Evolutionary conservation across 2,888 invertebrate species (phyloP).

Genomic region (Plebejus anna): DNA sequence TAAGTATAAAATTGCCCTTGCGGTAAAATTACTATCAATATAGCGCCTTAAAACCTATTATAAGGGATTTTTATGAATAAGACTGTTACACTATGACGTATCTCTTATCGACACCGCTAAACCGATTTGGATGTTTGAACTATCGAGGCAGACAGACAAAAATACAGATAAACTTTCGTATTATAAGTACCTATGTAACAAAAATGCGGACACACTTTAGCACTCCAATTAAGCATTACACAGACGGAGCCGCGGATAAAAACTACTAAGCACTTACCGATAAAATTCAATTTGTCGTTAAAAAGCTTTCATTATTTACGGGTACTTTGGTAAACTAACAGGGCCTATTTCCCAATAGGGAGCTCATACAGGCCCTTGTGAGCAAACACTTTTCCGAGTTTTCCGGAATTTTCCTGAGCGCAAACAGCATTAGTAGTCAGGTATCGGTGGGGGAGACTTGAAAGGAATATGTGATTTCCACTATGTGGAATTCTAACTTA

Average conservation of each 20-base stretch:
- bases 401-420: background rate
- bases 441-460: background rate
- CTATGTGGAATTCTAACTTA: background rate
- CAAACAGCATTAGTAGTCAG: conserved; percentile 7
- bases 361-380: background rate
- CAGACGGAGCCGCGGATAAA: background rate
- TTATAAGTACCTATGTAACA: too few species aligned
- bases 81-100: too few species aligned
- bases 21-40: too few species aligned
- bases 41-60: too few species aligned
- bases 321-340: conserved; percentile 3
- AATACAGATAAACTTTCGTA: too few species aligned
- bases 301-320: background rate
- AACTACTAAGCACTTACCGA: background rate
- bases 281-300: conserved; percentile 3
- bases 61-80: too few species aligned
- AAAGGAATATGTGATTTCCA: conserved; percentile 3
- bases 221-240: too few species aligned
- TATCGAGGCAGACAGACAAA: too few species aligned
- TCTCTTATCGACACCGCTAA: too few species aligned
- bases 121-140: too few species aligned
- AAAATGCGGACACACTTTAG: too few species aligned
- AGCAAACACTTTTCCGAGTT: background rate
- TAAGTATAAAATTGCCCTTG: too few species aligned
- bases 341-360: background rate